These are phyloP conservation scores for Agapornis roseicollis DNA, from an alignment of 2,113 vertebrate species.

Conservation along the genomic window DNA sequence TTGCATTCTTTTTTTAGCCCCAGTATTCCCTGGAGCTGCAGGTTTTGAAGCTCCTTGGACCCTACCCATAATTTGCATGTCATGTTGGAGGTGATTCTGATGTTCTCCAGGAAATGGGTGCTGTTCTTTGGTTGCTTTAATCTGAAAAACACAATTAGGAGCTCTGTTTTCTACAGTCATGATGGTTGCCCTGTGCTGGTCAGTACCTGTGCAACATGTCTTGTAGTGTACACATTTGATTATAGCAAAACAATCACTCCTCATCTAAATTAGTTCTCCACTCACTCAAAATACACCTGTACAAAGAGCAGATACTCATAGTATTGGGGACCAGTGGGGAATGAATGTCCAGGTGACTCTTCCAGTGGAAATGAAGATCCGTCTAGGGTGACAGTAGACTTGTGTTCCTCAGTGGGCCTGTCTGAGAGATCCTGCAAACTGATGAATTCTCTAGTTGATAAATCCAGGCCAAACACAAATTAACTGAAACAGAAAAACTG, in stretches of 20 bases:
- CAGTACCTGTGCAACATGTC: neutral
- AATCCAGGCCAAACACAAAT: neutral
- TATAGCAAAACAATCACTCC: neutral
- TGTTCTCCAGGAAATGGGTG: neutral
- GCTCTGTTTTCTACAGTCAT: neutral
- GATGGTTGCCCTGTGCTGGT: neutral
- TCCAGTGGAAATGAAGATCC: neutral
- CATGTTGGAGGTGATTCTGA: neutral
- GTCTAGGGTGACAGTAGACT: neutral
- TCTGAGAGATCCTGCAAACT: neutral
- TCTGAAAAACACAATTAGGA: neutral
- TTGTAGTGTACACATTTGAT: neutral
- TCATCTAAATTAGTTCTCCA: neutral
- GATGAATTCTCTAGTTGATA: neutral
- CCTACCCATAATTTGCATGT: neutral
- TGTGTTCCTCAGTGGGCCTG: neutral
- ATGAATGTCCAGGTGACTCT: neutral
- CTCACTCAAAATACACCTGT: neutral
- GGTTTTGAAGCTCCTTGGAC: neutral
- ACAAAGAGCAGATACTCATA: neutral
- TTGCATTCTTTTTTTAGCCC: neutral
- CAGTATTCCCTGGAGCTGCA: neutral
- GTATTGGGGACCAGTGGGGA: neutral
- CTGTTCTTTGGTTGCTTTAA: neutral
- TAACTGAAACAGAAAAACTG: neutral